Conservation (phyloP, 1,140 invertebrate genomes). For the Lasioglossum baleicum region DNA sequence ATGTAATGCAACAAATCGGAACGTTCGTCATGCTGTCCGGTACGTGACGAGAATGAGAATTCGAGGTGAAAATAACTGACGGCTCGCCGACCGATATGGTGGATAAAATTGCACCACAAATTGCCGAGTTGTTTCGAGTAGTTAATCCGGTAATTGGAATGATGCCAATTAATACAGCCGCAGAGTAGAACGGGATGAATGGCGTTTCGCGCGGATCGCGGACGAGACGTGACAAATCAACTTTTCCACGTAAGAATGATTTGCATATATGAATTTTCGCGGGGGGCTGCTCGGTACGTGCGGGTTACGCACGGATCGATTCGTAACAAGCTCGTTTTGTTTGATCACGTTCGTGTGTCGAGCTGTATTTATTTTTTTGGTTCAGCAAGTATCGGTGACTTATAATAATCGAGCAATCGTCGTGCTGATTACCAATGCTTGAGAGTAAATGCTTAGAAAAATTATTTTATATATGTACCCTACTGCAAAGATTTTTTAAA, state of each 20-base stretch:
- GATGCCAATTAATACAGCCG: slow-evolving; percentile 36
- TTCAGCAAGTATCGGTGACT: no score
- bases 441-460: no score
- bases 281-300: neutral
- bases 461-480: no score
- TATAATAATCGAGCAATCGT: no score
- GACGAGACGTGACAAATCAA: slow-evolving; percentile 5
- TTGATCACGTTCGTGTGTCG: no score
- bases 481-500: no score
- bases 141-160: slow-evolving; percentile 46
- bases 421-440: no score
- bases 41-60: slow-evolving; percentile 50
- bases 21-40: slow-evolving; percentile 47
- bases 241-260: slow-evolving; percentile 23
- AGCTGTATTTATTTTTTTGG: no score
- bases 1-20: slow-evolving; percentile 43
- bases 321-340: no score
- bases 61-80: slow-evolving; percentile 44
- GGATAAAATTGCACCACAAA: slow-evolving; percentile 45
- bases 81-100: slow-evolving; percentile 13
- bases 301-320: no score
- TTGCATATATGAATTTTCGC: neutral
- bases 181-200: neutral
- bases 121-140: slow-evolving; percentile 38
- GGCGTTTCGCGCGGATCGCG: neutral